Percentiles rank a stretch among this genome's conserved stretches.
These are phyloP conservation scores for Mactra quadrangularis DNA, from an alignment of 1,140 invertebrate genomes.

Conservation along the genomic window DNA sequence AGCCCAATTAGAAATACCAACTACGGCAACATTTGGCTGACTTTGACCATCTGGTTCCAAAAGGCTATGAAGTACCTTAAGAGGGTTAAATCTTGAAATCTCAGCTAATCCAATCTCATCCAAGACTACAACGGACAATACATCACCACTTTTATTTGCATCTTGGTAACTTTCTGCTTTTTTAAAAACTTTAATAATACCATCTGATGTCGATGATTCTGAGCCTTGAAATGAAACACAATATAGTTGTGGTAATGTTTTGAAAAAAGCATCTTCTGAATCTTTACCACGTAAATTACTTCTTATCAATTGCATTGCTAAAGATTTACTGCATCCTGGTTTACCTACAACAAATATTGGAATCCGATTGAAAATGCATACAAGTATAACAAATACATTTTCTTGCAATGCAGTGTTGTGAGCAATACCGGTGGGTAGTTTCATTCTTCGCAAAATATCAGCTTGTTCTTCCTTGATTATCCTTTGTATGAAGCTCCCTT, in stretches of 20 bases:
- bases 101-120: slow-evolving; percentile 76
- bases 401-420: slow-evolving; percentile 74
- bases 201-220: slow-evolving; percentile 70
- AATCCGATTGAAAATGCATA: slow-evolving; percentile 75
- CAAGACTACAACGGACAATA: slow-evolving; percentile 70
- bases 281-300: slow-evolving; percentile 73
- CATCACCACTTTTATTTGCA: slow-evolving; percentile 55
- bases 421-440: slow-evolving; percentile 59
- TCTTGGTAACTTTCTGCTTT: slow-evolving; percentile 69
- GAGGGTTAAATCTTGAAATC: slow-evolving; percentile 63
- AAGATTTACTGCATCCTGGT: slow-evolving; percentile 78
- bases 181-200: slow-evolving; percentile 68
- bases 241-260: slow-evolving; percentile 69
- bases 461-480: slow-evolving; percentile 59
- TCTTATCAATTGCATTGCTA: slow-evolving; percentile 73
- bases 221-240: slow-evolving; percentile 73
- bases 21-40: slow-evolving; percentile 68
- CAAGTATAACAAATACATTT: slow-evolving; percentile 78
- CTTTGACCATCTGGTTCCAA: slow-evolving; percentile 64
- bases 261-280: slow-evolving; percentile 69
- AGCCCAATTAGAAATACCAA: slow-evolving; percentile 78
- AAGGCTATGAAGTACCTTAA: slow-evolving; percentile 68
- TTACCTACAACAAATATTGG: slow-evolving; percentile 79
- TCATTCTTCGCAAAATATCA: slow-evolving; percentile 62
- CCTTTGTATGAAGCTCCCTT: slow-evolving; percentile 6